Base-by-base conservation (phyloP, 2,888 invertebrate genomes). In the Macrosoma leucophasiata region DNA sequence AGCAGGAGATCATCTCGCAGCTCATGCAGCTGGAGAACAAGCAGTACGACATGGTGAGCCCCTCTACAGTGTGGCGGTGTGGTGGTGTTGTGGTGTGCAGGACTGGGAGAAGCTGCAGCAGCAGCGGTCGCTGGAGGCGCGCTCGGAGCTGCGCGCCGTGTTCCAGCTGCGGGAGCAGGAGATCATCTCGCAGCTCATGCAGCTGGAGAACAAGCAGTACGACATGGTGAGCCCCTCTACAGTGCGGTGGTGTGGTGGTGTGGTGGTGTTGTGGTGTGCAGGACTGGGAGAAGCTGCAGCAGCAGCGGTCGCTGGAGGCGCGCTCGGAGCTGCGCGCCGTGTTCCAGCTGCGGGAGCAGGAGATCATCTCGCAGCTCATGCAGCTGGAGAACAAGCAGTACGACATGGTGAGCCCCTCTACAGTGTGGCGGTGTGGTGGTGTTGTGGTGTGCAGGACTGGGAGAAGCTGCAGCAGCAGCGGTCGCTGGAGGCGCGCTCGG, bases 151-250 rank as follows among this genome's bases (percentile, higher is more conserved):
- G 41, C 70, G 74, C 1, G 62, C 76, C 1, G 57, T 70, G 51
- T 73, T 84, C 52, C 74, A 78, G 48, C 63, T 78, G 22, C 56
- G 81, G 1, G 87, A 88, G 37, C 86, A 87, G 47, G 85, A 87
- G 59, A 73, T 88, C 43, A 62, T 86, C 23, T 89, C 85, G 32
- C 85, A 85, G 39, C 78, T 88, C 29, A 81, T 88, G 73, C 87
- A 88, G 55, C 61, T 88, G 1, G 88, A 89, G 55, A 86, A 82
- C 52, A 82, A 77, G 44, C 86, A 87, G 46, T 81, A 67, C 19
- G 88, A 88, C 41, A 85, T 86, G 84, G 88, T 88, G 48, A 70
- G 79, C 41, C n/a, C n/a, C n/a, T n/a, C n/a, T n/a, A n/a, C n/a
- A n/a, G n/a, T n/a, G n/a, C n/a, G n/a, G n/a, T n/a, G n/a, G n/a